Conservation (phyloP, 92 coral and sea anemone genomes). For the Ricordea florida region DNA sequence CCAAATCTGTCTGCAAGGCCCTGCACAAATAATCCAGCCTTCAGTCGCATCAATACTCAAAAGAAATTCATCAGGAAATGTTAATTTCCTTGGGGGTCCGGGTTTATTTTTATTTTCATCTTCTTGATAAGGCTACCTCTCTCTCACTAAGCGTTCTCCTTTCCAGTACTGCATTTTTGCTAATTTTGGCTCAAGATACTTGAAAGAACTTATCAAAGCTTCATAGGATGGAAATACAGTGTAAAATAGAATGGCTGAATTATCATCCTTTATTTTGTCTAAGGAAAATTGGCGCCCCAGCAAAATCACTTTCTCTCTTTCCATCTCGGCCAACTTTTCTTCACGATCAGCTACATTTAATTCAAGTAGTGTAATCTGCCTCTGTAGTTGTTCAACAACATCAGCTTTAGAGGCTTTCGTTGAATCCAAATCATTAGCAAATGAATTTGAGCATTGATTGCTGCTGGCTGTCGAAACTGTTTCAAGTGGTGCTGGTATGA, state of each 20-base stretch:
- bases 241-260: constrained; percentile 35
- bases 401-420: not conserved
- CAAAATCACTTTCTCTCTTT: not conserved
- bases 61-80: constrained; percentile 4
- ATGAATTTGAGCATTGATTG: no score
- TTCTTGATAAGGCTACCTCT: constrained; percentile 19
- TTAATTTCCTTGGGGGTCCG: not conserved
- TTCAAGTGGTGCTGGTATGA: not conserved
- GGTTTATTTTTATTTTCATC: constrained; percentile 3
- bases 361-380: not conserved
- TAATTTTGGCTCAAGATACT: constrained; percentile 31
- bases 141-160: constrained; percentile 20
- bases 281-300: constrained; percentile 27
- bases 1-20: constrained; percentile 47
- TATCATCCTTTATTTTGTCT: constrained; percentile 32
- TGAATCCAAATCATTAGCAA: not conserved
- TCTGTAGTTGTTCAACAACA: not conserved
- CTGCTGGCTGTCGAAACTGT: constrained; percentile 2
- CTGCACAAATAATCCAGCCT: constrained; percentile 42
- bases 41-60: constrained; percentile 29
- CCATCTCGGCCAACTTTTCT: not conserved
- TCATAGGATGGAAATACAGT: constrained; percentile 36
- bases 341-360: not conserved
- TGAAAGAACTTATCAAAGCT: not conserved
- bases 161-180: constrained; percentile 39